Evolutionary conservation across 2,797 vertebrate genomes (phyloP), one percentile per base, ranked within the genome.

Genomic region (Sebastes glaucus): DNA sequence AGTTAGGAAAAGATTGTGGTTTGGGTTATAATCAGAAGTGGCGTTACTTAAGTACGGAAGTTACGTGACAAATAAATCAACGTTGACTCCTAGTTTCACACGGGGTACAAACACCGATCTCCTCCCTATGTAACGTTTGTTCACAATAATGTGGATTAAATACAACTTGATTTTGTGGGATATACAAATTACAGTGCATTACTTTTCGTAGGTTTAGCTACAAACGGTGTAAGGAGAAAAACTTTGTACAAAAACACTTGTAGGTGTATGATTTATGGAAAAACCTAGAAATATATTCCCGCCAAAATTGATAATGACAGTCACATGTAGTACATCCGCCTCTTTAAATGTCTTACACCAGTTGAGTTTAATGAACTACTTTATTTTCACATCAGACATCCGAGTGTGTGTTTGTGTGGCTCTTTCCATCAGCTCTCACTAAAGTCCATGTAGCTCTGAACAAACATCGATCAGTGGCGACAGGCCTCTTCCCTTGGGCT

Each of bases 391-490:
- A 49, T 1, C 7, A 79, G 35, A 72, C 53, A 65, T 52, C 63
- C 1, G 7, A 61, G 57, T 69, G 61, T 66, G 52, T 33, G 55
- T 77, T 55, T 71, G 60, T 81, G 64, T 49, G 25, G 56, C 35
- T 56, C 11, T 68, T 80, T 89, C 86, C 82, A 77, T 89, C 89
- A 92, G 83, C 79, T 61, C 81, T 81, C 70, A 70, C 70, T 68
- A 42, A 83, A 84, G 77, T 84, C 73, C 59, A 83, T 77, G 72
- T 56, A 73, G 56, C 77, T 82, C 91, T 82, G 86, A 86, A 88
- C 84, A 92, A 91, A 92, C 88, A 91, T 92, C 89, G 88, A 92
- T 93, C 87, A 92, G 83, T 75, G 82, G 81, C 74, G 83, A 91
- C 88, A 91, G 82, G 81, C 74, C 61, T 80, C 84, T 83, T 87